A percentile compares a stretch with the other conserved stretches of the same genome.
phyloP scores from a whole-genome alignment of 2,113 vertebrate genomes.

The Sinocyclocheilus anshuiensis region DNA sequence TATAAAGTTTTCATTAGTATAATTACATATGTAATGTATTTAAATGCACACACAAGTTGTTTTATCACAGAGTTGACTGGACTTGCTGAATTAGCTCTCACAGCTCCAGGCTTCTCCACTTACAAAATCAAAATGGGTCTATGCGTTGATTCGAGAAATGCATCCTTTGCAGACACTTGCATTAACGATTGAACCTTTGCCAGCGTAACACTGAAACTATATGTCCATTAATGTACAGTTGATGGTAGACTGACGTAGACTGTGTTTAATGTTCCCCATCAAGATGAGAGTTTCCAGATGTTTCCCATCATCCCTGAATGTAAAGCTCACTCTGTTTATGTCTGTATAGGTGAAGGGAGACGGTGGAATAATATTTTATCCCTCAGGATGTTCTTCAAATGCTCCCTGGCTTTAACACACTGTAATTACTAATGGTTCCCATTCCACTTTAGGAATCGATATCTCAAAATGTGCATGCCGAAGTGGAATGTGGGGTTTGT shows the following conservation, averaged over 20 bases:
- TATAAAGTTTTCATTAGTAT: conserved; percentile 63
- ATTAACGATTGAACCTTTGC: background rate
- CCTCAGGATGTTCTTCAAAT: background rate
- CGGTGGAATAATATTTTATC: background rate
- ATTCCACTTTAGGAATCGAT: background rate
- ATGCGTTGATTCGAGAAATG: background rate
- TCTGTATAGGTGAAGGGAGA: background rate
- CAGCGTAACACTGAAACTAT: background rate
- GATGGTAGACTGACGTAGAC: conserved; percentile 27
- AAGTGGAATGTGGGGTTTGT: background rate
- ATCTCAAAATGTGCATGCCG: background rate
- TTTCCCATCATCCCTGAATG: background rate
- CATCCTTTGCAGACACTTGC: background rate
- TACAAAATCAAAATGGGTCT: background rate
- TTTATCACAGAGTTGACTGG: background rate
- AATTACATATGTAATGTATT: conserved; percentile 59
- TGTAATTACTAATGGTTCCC: background rate
- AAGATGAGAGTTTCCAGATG: background rate
- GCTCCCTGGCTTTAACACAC: background rate
- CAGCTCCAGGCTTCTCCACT: background rate
- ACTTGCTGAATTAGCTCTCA: background rate
- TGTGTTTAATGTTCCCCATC: conserved; percentile 8
- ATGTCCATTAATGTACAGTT: conserved; percentile 26
- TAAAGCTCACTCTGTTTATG: conserved; percentile 2
- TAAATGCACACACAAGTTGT: conserved; percentile 34